Evolutionary conservation across 1,140 invertebrate genomes (phyloP).

Genomic region (Brachionus asplanchnoidis): DNA sequence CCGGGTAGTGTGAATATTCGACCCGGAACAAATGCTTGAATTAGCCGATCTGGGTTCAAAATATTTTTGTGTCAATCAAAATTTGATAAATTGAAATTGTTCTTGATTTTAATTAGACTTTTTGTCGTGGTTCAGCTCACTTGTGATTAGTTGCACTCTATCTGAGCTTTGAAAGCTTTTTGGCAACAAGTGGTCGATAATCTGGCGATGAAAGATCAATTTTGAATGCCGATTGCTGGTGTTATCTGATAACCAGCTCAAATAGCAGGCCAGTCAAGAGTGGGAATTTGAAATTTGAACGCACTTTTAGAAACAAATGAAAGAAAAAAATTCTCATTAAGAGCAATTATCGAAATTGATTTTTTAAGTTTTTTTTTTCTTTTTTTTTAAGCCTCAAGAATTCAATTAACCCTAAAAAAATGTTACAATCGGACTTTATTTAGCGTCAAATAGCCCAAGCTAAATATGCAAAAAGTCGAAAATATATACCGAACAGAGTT

Average conservation of each 20-base stretch:
- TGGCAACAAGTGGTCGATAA: neutral
- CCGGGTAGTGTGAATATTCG: neutral
- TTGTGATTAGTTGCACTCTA: neutral
- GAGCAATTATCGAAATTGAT: neutral
- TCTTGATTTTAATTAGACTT: neutral
- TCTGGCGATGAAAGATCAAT: neutral
- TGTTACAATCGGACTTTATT: neutral
- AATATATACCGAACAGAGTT: neutral
- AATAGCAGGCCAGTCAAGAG: neutral
- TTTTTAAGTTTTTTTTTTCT: neutral
- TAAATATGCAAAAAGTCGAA: neutral
- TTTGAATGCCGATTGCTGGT: neutral
- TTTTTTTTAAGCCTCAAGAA: neutral
- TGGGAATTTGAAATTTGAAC: neutral
- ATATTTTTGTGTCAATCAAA: neutral
- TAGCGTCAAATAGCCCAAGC: neutral
- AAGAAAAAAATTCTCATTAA: neutral
- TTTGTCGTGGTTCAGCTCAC: neutral
- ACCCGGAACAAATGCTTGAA: neutral
- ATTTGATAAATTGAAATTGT: neutral
- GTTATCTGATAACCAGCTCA: neutral
- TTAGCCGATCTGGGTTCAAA: neutral
- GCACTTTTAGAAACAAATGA: neutral
- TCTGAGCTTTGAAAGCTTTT: neutral
- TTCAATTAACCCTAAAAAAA: neutral